Evolutionary conservation across 2,797 vertebrate genomes (phyloP).

Genomic region (Coregonus ussuriensis): DNA sequence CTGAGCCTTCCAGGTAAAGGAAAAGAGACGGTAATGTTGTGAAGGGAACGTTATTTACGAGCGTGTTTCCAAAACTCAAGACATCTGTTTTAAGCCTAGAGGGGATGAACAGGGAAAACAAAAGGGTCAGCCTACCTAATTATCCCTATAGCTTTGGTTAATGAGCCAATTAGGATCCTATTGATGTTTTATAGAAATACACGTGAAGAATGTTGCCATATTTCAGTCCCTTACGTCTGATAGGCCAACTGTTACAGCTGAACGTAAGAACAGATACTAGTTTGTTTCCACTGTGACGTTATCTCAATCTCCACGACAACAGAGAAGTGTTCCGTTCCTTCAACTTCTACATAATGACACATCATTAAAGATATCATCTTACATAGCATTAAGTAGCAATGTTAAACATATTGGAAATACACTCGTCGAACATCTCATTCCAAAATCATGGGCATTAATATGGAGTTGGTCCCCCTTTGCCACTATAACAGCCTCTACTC

Average conservation of each 20-base stretch:
- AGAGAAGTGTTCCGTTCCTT: background rate
- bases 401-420: background rate
- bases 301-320: background rate
- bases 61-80: background rate
- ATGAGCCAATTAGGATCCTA: background rate
- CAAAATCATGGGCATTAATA: background rate
- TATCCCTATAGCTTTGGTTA: conserved; percentile 1
- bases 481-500: background rate
- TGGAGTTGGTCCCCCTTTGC: background rate
- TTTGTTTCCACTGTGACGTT: background rate
- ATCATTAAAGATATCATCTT: background rate
- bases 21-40: background rate
- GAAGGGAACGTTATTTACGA: background rate
- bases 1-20: background rate
- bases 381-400: background rate
- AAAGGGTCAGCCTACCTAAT: background rate
- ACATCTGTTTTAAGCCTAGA: background rate
- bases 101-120: background rate
- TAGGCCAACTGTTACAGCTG: background rate
- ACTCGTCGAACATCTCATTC: background rate
- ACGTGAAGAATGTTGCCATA: background rate
- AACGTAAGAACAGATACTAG: background rate
- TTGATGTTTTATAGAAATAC: background rate
- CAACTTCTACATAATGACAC: background rate
- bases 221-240: background rate